These are phyloP conservation scores for Dexiosoma caninum DNA, from an alignment of 2,888 invertebrate genomes.

Conservation along the genomic window DNA sequence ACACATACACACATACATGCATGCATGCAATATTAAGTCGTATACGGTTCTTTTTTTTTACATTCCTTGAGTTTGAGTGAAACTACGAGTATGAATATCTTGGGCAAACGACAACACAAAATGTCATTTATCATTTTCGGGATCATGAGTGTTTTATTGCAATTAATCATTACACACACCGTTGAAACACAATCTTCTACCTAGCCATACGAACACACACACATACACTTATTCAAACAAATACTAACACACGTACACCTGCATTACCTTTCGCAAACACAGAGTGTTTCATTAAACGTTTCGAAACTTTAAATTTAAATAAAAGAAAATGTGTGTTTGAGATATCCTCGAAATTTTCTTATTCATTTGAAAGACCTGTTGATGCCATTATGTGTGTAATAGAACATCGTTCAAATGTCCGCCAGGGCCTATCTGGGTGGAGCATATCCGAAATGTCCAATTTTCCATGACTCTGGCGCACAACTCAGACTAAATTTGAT, in stretches of 20 bases:
- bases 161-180: slow-evolving; percentile 74
- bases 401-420: too few relatives aligned
- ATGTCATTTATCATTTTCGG: slow-evolving; percentile 74
- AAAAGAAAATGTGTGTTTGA: too few relatives aligned
- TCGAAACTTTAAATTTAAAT: too few relatives aligned
- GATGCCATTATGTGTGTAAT: too few relatives aligned
- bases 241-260: slow-evolving; percentile 20
- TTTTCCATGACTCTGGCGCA: too few relatives aligned
- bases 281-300: too few relatives aligned
- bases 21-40: too few relatives aligned
- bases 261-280: slow-evolving; percentile 26
- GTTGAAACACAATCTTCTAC: slow-evolving; percentile 54
- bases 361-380: too few relatives aligned
- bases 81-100: slow-evolving; percentile 47
- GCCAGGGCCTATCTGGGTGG: too few relatives aligned
- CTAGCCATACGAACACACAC: neutral
- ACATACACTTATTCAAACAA: neutral
- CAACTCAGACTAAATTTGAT: too few relatives aligned
- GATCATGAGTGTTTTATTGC: slow-evolving; percentile 76
- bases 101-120: slow-evolving; percentile 65
- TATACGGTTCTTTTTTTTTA: neutral
- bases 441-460: too few relatives aligned
- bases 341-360: too few relatives aligned
- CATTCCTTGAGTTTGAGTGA: neutral
- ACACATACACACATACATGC: neutral